Evolutionary conservation across 2,797 vertebrate species (phyloP), one percentile per base, ranked within the genome.

Genomic region (Ispidina picta): DNA sequence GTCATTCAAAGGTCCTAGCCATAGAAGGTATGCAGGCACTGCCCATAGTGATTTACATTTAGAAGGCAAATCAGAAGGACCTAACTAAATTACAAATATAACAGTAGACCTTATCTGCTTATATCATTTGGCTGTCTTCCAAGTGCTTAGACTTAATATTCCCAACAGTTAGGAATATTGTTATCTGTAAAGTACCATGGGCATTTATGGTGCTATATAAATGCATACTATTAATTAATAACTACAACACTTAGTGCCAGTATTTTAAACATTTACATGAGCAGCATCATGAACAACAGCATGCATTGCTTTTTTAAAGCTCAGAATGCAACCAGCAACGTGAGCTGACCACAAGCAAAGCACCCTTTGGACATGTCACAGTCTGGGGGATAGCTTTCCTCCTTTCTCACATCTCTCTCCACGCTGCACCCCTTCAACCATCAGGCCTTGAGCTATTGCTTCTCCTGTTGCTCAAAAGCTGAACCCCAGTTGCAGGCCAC

Each of bases 201-300:
- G 80, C 63, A 33, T 93, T 93, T 93, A 94, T 80, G 60, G 64
- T 62, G 39, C 78, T 71, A 48, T 72, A 95, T 82, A 88, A 94
- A 79, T 79, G 51, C 17, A 37, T 82, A 80, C 71, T 74, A 90
- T 84, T 84, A 92, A 92, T 94, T 84, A 90, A 92, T 92, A 93
- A 92, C 93, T 84, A 41, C 68, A 37, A 19, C 70, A 62, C 41
- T 83, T 58, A 56, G 19, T 48, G 46, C 58, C 43, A n/a, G 31
- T 58, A 74, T 70, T 93, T 93, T 82, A 94, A 95, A 79, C 39
- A 62, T 48, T 73, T 73, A 46, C 56, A 51, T 21, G 35, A 87
- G 18, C 5, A 14, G 25, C 46, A 26, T 83, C 26, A n/a, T 37
- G 44, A 85, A 21, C 26, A 41, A 10, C 43, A 55, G 20, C 35